Evolutionary conservation across 2,797 vertebrate species (phyloP), one percentile per base, ranked within the genome.

Genomic region (Gallirallus australis): DNA sequence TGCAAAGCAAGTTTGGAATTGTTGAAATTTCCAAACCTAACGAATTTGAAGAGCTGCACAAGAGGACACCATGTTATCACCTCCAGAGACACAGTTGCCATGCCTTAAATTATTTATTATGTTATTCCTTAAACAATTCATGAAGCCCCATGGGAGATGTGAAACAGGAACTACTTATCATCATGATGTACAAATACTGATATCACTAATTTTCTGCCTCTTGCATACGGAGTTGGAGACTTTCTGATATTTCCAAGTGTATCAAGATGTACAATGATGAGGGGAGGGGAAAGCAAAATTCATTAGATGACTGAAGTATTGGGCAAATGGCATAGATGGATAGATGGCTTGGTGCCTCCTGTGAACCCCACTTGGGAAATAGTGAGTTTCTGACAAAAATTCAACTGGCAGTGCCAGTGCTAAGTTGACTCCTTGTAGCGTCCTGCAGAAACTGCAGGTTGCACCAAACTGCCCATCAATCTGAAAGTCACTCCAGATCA

Each of bases 331-430:
- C 60, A 65, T 6, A 33, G 42, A 33, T 1, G 5, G n/a, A 13
- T 52, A 61, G 20, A 45, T 45, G 18, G 42, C 42, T 45, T 19
- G 42, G 15, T 5, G 39, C 53, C 13, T 76, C 21, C 63, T 52
- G 7, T 19, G 9, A 76, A 19, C 40, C 48, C 5, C 0, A 2
- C 25, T 28, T 0, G 1, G 45, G 47, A 72, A 78, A 47, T 17
- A 15, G 33, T 15, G 59, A 50, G 64, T 54, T 78, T 59, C 66
- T 73, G 53, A 59, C 57, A 82, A 71, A 79, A 71, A 9, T 12
- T 21, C 39, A 6, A 81, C 4, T 17, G 37, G 31, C 39, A 68
- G 45, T 7, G 7, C 18, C 63, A 63, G 33, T 5, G 52, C 42
- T 24, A 31, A 48, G 12, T 15, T 61, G 64, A 45, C 11, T 50